phyloP scores from a whole-genome alignment of 2,113 vertebrate species.

The Lipophrys pholis region DNA sequence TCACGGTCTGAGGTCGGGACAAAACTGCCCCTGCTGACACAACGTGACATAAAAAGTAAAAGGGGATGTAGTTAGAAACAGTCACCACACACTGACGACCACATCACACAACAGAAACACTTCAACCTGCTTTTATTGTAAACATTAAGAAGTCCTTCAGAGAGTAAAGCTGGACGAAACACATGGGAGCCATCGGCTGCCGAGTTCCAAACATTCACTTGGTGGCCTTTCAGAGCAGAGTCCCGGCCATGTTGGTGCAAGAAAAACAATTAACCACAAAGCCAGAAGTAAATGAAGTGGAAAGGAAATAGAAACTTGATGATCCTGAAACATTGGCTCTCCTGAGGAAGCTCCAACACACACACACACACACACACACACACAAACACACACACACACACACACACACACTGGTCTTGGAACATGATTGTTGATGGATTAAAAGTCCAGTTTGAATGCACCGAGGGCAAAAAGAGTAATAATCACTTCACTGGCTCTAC shows the following conservation, averaged over 20 bases:
- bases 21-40: too few species aligned
- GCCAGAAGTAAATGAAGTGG: constrained; percentile 16
- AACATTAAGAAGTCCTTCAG: not conserved
- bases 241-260: constrained; percentile 16
- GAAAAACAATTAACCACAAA: constrained; percentile 50
- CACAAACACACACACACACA: not conserved
- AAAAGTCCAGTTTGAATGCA: constrained; percentile 48
- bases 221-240: constrained; percentile 15
- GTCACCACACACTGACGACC: too few species aligned
- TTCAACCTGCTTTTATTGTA: not conserved
- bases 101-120: too few species aligned
- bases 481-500: constrained; percentile 23
- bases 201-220: not conserved
- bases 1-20: too few species aligned
- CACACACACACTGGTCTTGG: constrained; percentile 5
- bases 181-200: not conserved
- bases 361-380: not conserved
- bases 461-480: constrained; percentile 39
- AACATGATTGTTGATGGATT: constrained; percentile 51
- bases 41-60: too few species aligned
- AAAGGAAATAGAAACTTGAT: constrained; percentile 43
- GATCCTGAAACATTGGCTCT: constrained; percentile 39
- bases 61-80: too few species aligned
- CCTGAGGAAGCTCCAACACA: not conserved
- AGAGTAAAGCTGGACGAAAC: not conserved